Conservation (phyloP, 2,797 vertebrate genomes). For the Argyrosomus regius region DNA sequence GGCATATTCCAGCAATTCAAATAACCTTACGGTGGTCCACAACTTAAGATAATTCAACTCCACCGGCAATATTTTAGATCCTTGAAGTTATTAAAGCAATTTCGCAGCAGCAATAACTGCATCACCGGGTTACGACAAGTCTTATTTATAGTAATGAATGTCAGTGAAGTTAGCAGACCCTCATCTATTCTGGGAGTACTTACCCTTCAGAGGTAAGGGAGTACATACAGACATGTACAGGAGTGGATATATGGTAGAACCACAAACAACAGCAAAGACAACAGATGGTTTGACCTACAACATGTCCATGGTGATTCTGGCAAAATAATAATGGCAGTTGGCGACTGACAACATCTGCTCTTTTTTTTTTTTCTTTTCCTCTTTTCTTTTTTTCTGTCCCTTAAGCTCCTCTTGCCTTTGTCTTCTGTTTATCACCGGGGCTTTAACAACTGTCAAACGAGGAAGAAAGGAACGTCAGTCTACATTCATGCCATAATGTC, state of each 20-base stretch:
- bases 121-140: constrained; percentile 66
- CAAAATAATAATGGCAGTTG: constrained; percentile 70
- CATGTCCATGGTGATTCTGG: constrained; percentile 57
- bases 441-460: constrained; percentile 76
- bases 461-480: constrained; percentile 42
- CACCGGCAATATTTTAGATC: constrained; percentile 33
- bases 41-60: constrained; percentile 24
- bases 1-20: constrained; percentile 20
- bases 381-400: constrained; percentile 58
- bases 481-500: constrained; percentile 47
- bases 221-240: constrained; percentile 59
- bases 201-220: constrained; percentile 60
- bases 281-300: constrained; percentile 79
- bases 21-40: constrained; percentile 21
- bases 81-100: constrained; percentile 44
- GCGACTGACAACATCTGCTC: constrained; percentile 72
- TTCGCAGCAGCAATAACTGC: constrained; percentile 61
- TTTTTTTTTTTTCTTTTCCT: constrained; percentile 56
- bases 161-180: constrained; percentile 77
- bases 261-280: constrained; percentile 71
- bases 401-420: constrained; percentile 73
- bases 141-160: constrained; percentile 84
- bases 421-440: constrained; percentile 69
- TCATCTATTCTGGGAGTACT: constrained; percentile 77
- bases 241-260: constrained; percentile 46